phyloP scores from a whole-genome alignment of 2,797 vertebrate species.

The Eupleurogrammus muticus region DNA sequence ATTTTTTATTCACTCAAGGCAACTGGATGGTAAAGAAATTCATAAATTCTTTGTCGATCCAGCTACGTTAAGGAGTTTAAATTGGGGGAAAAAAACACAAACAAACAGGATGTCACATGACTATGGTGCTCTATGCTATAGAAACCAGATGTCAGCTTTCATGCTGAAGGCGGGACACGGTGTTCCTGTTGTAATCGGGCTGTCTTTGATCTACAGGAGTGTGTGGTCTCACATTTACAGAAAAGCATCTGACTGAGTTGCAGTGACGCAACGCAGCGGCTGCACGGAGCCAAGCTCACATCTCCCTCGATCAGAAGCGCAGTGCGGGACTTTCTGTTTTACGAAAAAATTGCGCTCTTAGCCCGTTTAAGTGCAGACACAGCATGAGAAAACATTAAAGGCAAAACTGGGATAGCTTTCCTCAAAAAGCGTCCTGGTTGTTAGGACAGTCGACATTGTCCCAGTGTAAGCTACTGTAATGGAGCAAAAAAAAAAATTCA shows the following conservation, averaged over 20 bases:
- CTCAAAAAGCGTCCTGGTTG: conserved; percentile 46
- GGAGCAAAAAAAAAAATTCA: conserved; percentile 24
- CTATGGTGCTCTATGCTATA: neutral
- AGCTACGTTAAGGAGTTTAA: neutral
- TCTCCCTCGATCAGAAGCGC: conserved; percentile 49
- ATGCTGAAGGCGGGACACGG: conserved; percentile 25
- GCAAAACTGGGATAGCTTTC: conserved; percentile 37
- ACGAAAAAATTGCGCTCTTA: conserved; percentile 16
- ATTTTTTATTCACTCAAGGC: neutral
- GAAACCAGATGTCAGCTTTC: conserved; percentile 38
- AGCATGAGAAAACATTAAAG: conserved; percentile 52
- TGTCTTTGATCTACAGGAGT: conserved; percentile 51
- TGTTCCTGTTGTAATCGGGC: conserved; percentile 31
- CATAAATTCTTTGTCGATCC: conserved; percentile 11
- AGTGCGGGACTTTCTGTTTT: conserved; percentile 41
- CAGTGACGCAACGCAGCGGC: conserved; percentile 39
- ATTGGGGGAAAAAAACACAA: too few relatives aligned
- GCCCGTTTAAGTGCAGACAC: conserved; percentile 24
- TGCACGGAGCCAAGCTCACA: conserved; percentile 38
- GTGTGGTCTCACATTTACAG: conserved; percentile 57
- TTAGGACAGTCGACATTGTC: conserved; percentile 36
- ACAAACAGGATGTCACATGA: neutral
- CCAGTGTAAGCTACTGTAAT: conserved; percentile 36
- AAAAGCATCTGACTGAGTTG: conserved; percentile 51
- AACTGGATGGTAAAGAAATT: conserved; percentile 12